phyloP scores from a whole-genome alignment of 2,888 invertebrate species.

The Drosophila pseudotakahashii region DNA sequence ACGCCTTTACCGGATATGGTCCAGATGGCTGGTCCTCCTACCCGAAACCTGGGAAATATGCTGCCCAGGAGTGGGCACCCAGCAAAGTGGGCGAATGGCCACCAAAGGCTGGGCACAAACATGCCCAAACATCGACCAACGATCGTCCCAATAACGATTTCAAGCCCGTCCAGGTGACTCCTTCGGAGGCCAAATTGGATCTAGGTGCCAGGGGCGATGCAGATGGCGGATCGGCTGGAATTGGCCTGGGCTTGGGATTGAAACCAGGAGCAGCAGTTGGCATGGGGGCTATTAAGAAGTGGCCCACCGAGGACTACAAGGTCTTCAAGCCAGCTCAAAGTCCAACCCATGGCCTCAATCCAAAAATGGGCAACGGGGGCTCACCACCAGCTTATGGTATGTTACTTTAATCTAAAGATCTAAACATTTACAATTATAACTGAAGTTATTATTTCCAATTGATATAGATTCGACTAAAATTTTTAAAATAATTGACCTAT shows the following conservation, averaged over 20 bases:
- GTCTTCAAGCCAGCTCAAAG: constrained; percentile 47
- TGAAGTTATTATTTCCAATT: no score
- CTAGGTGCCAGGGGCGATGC: constrained; percentile 57
- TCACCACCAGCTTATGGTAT: constrained; percentile 77
- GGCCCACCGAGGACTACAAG: constrained; percentile 57
- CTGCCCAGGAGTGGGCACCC: constrained; percentile 46
- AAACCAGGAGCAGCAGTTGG: neutral
- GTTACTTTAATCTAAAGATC: no score
- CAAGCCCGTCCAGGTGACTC: neutral
- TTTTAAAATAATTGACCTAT: neutral
- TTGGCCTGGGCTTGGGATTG: neutral
- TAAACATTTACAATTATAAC: no score
- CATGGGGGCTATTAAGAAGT: constrained; percentile 56
- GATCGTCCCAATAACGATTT: constrained; percentile 25
- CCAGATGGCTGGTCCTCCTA: constrained; percentile 27
- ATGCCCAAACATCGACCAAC: constrained; percentile 3
- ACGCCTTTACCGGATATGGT: constrained; percentile 1
- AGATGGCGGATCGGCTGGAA: neutral
- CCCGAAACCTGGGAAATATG: constrained; percentile 31
- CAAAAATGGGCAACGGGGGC: constrained; percentile 83
- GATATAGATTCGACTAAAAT: no score
- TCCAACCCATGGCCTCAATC: constrained; percentile 88
- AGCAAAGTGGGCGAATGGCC: constrained; percentile 35
- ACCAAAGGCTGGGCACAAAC: constrained; percentile 41
- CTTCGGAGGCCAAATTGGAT: constrained; percentile 28